Evolutionary conservation across 2,797 vertebrate genomes (phyloP).

Genomic region (Scomberomorus guttatus): DNA sequence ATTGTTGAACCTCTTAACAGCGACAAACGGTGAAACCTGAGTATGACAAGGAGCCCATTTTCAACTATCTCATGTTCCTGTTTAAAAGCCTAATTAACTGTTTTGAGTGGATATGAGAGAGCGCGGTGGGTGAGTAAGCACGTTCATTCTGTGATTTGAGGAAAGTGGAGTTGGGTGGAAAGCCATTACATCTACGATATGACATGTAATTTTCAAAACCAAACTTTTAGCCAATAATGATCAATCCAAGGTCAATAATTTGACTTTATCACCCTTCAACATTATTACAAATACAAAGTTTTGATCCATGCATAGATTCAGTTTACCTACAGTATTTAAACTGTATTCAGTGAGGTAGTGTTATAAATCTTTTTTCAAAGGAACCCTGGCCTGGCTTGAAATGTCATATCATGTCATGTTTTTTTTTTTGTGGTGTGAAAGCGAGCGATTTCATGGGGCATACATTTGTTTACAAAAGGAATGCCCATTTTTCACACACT

Average conservation of each 20-base stretch:
- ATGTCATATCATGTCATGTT: slow-evolving; percentile 18
- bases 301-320: not conserved
- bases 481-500: slow-evolving; percentile 39
- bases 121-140: slow-evolving; percentile 1
- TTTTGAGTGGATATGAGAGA: slow-evolving; percentile 23
- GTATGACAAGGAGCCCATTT: slow-evolving; percentile 37
- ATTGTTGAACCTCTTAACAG: slow-evolving; percentile 40
- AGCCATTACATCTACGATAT: not conserved
- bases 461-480: slow-evolving; percentile 45
- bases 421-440: slow-evolving; percentile 3
- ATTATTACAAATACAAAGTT: not conserved
- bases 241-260: not conserved
- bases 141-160: slow-evolving; percentile 19
- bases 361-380: slow-evolving; percentile 14
- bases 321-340: not conserved
- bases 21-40: slow-evolving; percentile 50
- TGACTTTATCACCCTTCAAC: not conserved
- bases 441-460: slow-evolving; percentile 1
- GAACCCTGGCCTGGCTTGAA: not conserved
- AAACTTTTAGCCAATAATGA: not conserved
- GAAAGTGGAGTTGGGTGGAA: not conserved
- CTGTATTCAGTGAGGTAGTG: not conserved
- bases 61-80: slow-evolving; percentile 30
- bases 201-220: not conserved
- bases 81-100: slow-evolving; percentile 49